These are phyloP conservation scores for Myopa tessellatipennis DNA, from an alignment of 2,888 invertebrate species.

Conservation along the genomic window DNA sequence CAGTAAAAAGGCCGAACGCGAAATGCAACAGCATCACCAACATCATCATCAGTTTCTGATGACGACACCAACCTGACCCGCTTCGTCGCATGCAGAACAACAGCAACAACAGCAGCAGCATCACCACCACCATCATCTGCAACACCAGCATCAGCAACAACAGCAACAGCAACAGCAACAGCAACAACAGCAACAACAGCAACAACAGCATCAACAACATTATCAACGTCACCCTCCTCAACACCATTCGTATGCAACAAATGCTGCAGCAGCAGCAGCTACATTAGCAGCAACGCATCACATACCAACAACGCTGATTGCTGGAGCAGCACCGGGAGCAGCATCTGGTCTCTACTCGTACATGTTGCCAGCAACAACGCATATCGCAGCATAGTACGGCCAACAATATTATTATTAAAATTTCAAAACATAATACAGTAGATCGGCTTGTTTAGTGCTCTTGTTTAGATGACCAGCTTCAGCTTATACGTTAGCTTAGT, in stretches of 20 bases:
- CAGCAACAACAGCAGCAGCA: conserved; percentile 50
- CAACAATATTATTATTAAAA: conserved; percentile 50
- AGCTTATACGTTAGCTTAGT: conserved; percentile 19
- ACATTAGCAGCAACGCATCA: conserved; percentile 54
- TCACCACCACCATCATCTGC: conserved; percentile 47
- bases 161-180: conserved; percentile 46
- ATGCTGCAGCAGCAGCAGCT: conserved; percentile 52
- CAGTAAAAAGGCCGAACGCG: conserved; percentile 67
- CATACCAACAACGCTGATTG: conserved; percentile 55
- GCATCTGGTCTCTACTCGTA: conserved; percentile 63
- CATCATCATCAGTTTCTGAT: conserved; percentile 68
- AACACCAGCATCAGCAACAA: conserved; percentile 50
- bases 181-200: conserved; percentile 42
- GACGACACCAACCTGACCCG: conserved; percentile 69
- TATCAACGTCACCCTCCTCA: conserved; percentile 43
- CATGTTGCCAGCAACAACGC: conserved; percentile 65
- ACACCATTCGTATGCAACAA: conserved; percentile 43
- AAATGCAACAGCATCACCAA: conserved; percentile 61
- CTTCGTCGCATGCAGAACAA: conserved; percentile 49
- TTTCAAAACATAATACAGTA: conserved; percentile 31
- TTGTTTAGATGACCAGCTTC: no score
- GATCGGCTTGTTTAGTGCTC: conserved; percentile 32
- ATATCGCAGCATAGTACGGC: conserved; percentile 64
- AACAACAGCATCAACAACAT: conserved; percentile 48
- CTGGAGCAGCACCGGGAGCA: conserved; percentile 55